These are phyloP conservation scores for Rallus limicola DNA, from an alignment of 2,113 vertebrate genomes.

Conservation along the genomic window DNA sequence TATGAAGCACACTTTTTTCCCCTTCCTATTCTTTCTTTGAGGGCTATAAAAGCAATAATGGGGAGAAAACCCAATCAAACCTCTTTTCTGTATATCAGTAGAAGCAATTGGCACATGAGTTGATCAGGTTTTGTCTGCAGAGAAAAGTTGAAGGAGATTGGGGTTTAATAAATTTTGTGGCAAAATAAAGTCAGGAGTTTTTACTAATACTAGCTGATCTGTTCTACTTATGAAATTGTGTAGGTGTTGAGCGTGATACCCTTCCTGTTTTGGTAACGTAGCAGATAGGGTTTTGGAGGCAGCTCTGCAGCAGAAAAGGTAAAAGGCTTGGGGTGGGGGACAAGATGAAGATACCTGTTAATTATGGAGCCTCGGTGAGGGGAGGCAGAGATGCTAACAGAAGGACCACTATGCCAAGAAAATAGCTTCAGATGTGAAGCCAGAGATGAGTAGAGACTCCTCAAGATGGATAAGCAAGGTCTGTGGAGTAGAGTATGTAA, in stretches of 20 bases:
- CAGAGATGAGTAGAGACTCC: not conserved
- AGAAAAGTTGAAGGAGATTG: not conserved
- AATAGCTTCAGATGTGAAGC: not conserved
- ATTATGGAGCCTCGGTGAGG: not conserved
- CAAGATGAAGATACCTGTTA: not conserved
- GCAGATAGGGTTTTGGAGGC: not conserved
- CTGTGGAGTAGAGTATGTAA: not conserved
- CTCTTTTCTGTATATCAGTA: not conserved
- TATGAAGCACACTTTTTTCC: not conserved
- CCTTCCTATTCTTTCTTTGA: not conserved
- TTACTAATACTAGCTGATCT: slow-evolving; percentile 38
- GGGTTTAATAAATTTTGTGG: not conserved
- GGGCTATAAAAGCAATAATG: not conserved
- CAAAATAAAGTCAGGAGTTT: not conserved
- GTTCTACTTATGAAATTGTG: not conserved
- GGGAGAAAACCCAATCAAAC: too few species aligned
- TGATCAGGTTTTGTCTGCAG: not conserved
- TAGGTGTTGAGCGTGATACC: not conserved
- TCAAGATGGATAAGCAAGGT: not conserved
- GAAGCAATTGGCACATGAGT: not conserved
- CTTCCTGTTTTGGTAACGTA: not conserved
- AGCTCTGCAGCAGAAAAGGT: not conserved
- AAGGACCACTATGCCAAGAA: not conserved
- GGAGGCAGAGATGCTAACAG: not conserved
- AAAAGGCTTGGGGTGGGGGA: not conserved